Base-by-base conservation (phyloP, 2,113 vertebrate genomes). In the Saccopteryx leptura region DNA sequence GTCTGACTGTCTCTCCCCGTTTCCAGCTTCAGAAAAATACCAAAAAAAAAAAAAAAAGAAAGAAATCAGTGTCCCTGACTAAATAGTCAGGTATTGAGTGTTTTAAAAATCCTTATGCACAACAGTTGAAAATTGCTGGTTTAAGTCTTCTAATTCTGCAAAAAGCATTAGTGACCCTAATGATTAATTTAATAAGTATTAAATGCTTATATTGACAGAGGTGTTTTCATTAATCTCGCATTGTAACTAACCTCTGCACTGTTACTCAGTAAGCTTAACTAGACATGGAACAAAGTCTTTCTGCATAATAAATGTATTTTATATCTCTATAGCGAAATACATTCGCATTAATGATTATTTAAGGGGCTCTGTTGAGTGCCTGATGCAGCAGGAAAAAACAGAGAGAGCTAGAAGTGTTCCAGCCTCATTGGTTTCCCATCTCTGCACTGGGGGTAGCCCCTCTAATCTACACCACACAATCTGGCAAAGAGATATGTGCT, bases 301-400 rank as follows among this genome's bases (percentile, higher is more conserved):
- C 54, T 85, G 88, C 14, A 54, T 39, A 66, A 50, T 65, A 78
- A 92, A 69, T 93, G 78, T 78, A 95, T 93, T 94, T 94, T 93
- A 66, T 84, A 89, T 94, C 91, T 96, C 94, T 58, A 48, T 61
- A 90, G 71, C 68, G 63, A 92, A 96, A 88, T 56, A 94, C 23
- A 54, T 89, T 96, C 79, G 89, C 12, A 1, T 93, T 96, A 97
- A 83, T 95, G 79, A 75, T 93, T 88, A 60, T 87, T 95, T 84
- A 72, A 79, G 79, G 54, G 50, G 56, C 86, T 96, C 89, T 91
- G 63, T 61, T 96, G 86, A 91, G 93, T 65, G 26, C 93, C 78
- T 95, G 93, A 91, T 78, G 82, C 88, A 83, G 86, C 86, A 81
- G 74, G 90, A 79, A 90, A 74, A 63, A 82, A 31, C 33, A 82